Base-by-base conservation (phyloP, 1,140 invertebrate species). In the Acromyrmex heyeri region DNA sequence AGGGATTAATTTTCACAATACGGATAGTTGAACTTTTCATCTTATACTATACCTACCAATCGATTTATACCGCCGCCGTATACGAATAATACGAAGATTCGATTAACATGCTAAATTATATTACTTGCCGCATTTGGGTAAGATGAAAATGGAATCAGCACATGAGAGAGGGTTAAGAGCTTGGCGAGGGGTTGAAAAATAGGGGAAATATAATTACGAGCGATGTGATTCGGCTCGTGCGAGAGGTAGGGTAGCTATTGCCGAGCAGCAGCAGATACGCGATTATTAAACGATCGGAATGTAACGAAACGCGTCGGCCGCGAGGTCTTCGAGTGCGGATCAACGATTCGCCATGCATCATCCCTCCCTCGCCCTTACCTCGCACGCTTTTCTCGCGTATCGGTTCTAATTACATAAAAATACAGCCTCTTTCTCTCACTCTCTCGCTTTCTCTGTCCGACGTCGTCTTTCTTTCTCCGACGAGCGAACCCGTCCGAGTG, bases 211-310 rank as follows among this genome's bases (percentile, higher is more conserved):
- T 61, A 73, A 83, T 83, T 57, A 75, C 79, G 79, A 61, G 10
- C 69, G 8, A 82, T 73, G 67, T 24, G 53, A 59, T 73, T 73
- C 38, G 69, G 67, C n/a, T 59, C 30, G 50, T 16, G 30, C n/a
- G 79, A 38, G 24, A 55, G 50, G 30, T 10, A 44, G 24, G 69
- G 61, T 62, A 55, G 77, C 67, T 69, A 27, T 55, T 30, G 48
- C 62, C 64, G 77, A 27, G 65, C 75, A 44, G 48, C 48, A 44
- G 77, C 64, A 16, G 69, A 79, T 79, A 79, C 62, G 77, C 77
- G 77, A 83, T 83, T 83, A 83, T 83, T 83, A 83, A 83, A 83
- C 69, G 79, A 83, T 83, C 79, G 79, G 79, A 73, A 83, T 57
- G 79, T 73, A 83, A 83, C 50, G 79, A 83, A 83, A 83, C 69